phyloP scores from a whole-genome alignment of 2,113 vertebrate species.

The human (Homo sapiens) region GRCh38 chr5:127205501-127206000 shows the following conservation, averaged over 20 bases:
- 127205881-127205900: constrained; percentile 63
- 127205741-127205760: neutral
- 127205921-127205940: neutral
- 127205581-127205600: neutral
- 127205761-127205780: neutral
- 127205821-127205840: constrained; percentile 51
- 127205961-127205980: constrained; percentile 41
- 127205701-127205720: neutral
- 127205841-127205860: constrained; percentile 54
- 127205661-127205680: neutral
- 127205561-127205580: neutral
- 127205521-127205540: neutral
- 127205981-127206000: neutral
- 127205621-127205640: neutral
- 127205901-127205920: neutral
- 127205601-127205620: neutral
- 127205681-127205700: neutral
- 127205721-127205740: constrained; percentile 20
- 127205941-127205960: constrained; percentile 51
- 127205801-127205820: neutral
- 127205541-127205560: neutral
- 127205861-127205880: neutral
- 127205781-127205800: constrained; percentile 29
- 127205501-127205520: neutral
- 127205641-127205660: neutral